A percentile compares a stretch with the other conserved stretches of the same genome.
Evolutionary conservation across 1,140 invertebrate species (phyloP).

Genomic region (Thrips palmi): DNA sequence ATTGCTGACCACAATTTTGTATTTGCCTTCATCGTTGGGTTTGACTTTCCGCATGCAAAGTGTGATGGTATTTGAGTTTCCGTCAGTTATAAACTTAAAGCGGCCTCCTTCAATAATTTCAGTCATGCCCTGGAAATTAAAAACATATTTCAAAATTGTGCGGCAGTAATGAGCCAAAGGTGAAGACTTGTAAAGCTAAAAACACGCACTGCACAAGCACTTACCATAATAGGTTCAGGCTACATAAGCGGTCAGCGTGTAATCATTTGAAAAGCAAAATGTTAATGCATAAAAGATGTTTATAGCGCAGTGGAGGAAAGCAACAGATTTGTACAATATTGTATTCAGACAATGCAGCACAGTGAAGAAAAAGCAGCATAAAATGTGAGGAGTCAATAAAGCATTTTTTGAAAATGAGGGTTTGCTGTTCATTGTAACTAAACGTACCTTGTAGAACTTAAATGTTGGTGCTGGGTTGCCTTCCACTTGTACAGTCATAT

Average conservation of each 20-base stretch:
- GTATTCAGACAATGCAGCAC: too few relatives aligned
- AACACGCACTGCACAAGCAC: too few relatives aligned
- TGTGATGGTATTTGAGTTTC: constrained; percentile 72
- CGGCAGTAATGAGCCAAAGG: too few relatives aligned
- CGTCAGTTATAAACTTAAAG: constrained; percentile 81
- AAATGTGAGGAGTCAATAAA: too few relatives aligned
- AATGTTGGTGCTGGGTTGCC: constrained; percentile 87
- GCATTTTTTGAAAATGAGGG: not conserved
- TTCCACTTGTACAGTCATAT: constrained; percentile 72
- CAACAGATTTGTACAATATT: too few relatives aligned
- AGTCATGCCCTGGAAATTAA: constrained; percentile 49
- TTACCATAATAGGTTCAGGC: too few relatives aligned
- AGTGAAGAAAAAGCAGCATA: too few relatives aligned
- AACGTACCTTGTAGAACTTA: constrained; percentile 80
- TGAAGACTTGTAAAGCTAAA: too few relatives aligned
- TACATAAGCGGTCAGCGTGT: too few relatives aligned
- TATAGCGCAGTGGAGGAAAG: too few relatives aligned
- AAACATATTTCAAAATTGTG: constrained; percentile 3
- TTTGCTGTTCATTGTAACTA: not conserved
- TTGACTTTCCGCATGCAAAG: constrained; percentile 91
- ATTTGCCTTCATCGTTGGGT: constrained; percentile 93
- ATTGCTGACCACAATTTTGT: constrained; percentile 83
- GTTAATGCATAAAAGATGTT: not conserved
- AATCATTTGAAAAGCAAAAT: too few relatives aligned
- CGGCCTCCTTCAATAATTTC: constrained; percentile 85